Evolutionary conservation across 2,797 vertebrate species (phyloP).

Genomic region (Columba guinea): DNA sequence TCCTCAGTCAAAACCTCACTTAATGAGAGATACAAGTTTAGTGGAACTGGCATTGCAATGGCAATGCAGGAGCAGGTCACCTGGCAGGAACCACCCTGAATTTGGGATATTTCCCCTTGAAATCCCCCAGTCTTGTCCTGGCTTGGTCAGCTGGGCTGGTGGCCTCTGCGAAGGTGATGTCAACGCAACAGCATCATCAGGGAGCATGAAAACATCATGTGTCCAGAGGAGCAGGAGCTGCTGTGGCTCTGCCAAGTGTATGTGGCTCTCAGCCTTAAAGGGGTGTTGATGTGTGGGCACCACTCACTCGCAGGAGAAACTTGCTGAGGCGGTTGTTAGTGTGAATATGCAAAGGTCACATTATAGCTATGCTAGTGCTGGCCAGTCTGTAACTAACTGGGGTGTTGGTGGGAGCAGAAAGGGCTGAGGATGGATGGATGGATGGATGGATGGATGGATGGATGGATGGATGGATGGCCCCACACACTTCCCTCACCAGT

Average conservation of each 20-base stretch:
- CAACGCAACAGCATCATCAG: fast-evolving
- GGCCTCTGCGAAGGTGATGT: background rate
- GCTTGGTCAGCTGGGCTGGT: background rate
- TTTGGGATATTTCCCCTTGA: background rate
- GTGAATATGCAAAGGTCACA: too few species aligned
- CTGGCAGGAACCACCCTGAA: background rate
- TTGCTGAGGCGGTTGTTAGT: background rate
- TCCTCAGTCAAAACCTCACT: background rate
- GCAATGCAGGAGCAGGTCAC: background rate
- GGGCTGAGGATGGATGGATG: background rate
- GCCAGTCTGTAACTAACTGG: background rate
- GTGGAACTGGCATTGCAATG: background rate
- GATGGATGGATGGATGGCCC: background rate
- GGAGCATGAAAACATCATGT: background rate
- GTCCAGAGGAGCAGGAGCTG: background rate
- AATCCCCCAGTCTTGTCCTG: background rate
- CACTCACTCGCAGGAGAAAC: fast-evolving
- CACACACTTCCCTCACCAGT: fast-evolving
- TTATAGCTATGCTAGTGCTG: background rate
- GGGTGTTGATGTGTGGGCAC: background rate
- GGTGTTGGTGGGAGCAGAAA: background rate
- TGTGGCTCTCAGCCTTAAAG: fast-evolving
- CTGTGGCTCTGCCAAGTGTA: fast-evolving
- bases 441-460: background rate
- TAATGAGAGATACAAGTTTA: background rate